phyloP scores from a whole-genome alignment of 2,888 invertebrate species.

The Norana najaformis region DNA sequence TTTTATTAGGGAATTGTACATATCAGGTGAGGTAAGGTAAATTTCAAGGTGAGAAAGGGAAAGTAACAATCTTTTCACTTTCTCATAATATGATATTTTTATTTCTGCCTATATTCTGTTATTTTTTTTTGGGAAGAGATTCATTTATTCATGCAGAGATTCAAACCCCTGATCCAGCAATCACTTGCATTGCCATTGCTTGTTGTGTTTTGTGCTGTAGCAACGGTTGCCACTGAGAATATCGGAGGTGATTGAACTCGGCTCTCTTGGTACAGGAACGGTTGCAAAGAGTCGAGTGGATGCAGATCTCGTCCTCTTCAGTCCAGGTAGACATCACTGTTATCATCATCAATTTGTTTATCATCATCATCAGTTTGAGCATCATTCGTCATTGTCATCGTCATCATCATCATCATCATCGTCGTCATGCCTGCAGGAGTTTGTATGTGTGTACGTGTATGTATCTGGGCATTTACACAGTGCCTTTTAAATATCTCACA shows the following conservation, averaged over 20 bases:
- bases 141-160: not conserved
- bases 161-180: not conserved
- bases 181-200: not conserved
- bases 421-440: not conserved
- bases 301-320: slow-evolving; percentile 45
- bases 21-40: not conserved
- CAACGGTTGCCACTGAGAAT: slow-evolving; percentile 45
- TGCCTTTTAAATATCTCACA: no score
- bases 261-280: slow-evolving; percentile 45
- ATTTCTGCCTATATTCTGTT: not conserved
- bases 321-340: slow-evolving; percentile 39
- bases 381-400: slow-evolving; percentile 13
- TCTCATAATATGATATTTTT: not conserved
- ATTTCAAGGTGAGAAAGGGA: not conserved
- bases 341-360: slow-evolving; percentile 22
- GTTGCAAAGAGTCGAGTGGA: slow-evolving; percentile 43
- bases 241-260: slow-evolving; percentile 44
- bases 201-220: slow-evolving; percentile 18
- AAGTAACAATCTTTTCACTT: not conserved
- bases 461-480: no score
- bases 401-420: slow-evolving; percentile 29
- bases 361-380: slow-evolving; percentile 10
- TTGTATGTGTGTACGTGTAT: not conserved
- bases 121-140: no score
- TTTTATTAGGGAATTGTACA: not conserved